These are phyloP conservation scores for Hybos culiciformis DNA, from an alignment of 2,888 invertebrate species.

Conservation along the genomic window DNA sequence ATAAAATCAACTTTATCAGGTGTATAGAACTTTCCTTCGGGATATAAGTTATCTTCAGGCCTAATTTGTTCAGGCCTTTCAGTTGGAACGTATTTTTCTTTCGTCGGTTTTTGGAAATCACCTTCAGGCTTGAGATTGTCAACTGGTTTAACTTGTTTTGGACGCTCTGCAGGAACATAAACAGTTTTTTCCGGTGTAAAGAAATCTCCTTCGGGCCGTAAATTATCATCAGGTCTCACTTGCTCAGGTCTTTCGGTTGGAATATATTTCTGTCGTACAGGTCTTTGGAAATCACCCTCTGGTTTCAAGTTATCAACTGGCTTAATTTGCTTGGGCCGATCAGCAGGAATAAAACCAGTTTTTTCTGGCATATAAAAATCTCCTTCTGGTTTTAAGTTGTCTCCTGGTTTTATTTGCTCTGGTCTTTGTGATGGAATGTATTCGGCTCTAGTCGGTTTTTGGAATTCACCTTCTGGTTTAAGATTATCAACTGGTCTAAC, in stretches of 20 bases:
- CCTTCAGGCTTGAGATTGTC: conserved; percentile 45
- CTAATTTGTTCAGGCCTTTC: conserved; percentile 28
- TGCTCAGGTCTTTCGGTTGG: conserved; percentile 35
- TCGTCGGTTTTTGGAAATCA: conserved; percentile 29
- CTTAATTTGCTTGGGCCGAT: conserved; percentile 34
- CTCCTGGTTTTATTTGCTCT: conserved; percentile 34
- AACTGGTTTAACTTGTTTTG: conserved; percentile 34
- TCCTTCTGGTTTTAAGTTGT: conserved; percentile 45
- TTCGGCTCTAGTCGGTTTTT: conserved; percentile 13
- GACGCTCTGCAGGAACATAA: conserved; percentile 32
- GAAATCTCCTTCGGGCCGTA: conserved; percentile 31
- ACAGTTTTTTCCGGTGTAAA: conserved; percentile 21
- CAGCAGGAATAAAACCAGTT: conserved; percentile 11
- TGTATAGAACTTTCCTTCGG: conserved; percentile 46
- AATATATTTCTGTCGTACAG: conserved; percentile 28
- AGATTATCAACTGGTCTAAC: conserved; percentile 41
- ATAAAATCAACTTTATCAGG: conserved; percentile 27
- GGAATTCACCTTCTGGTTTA: conserved; percentile 41
- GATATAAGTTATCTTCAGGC: conserved; percentile 41
- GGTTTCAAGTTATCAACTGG: conserved; percentile 40
- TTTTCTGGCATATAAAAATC: conserved; percentile 41
- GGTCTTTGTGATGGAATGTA: conserved; percentile 23
- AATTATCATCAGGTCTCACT: conserved; percentile 39
- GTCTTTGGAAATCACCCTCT: conserved; percentile 7
- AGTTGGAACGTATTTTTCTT: conserved; percentile 24